Percentiles rank a stretch among this genome's conserved stretches.
These are phyloP conservation scores for Chaetophractus vellerosus DNA, from an alignment of 2,797 vertebrate species.

Conservation along the genomic window DNA sequence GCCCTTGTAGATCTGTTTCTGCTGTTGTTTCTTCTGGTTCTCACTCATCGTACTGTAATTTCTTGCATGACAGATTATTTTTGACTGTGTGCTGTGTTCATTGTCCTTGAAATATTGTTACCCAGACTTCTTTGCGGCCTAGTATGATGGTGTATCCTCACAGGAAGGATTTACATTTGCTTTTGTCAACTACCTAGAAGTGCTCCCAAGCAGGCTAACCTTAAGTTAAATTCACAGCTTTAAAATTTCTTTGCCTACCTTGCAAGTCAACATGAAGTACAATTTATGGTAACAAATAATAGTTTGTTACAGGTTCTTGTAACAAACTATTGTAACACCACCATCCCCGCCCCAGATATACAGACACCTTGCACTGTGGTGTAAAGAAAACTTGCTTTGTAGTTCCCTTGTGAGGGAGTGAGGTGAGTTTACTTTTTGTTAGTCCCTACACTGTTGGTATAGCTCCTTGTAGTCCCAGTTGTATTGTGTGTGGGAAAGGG, in stretches of 20 bases:
- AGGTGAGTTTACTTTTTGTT: background rate
- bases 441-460: background rate
- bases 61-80: background rate
- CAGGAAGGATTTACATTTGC: background rate
- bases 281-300: background rate
- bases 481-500: background rate
- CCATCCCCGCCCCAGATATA: background rate
- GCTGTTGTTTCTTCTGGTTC: background rate
- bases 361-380: background rate
- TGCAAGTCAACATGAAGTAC: background rate
- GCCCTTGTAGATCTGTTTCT: background rate
- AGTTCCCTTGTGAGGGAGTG: background rate
- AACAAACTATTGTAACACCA: background rate
- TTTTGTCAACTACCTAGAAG: background rate
- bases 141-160: background rate
- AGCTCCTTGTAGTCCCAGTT: background rate
- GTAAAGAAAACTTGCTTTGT: background rate
- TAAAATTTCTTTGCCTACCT: background rate
- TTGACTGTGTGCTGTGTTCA: background rate
- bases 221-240: constrained; percentile 36
- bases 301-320: background rate
- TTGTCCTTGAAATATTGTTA: constrained; percentile 6
- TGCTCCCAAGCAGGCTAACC: background rate
- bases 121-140: background rate
- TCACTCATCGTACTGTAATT: background rate